Conservation (phyloP, 2,797 vertebrate genomes). For the Scolopax bukidnonensis region DNA sequence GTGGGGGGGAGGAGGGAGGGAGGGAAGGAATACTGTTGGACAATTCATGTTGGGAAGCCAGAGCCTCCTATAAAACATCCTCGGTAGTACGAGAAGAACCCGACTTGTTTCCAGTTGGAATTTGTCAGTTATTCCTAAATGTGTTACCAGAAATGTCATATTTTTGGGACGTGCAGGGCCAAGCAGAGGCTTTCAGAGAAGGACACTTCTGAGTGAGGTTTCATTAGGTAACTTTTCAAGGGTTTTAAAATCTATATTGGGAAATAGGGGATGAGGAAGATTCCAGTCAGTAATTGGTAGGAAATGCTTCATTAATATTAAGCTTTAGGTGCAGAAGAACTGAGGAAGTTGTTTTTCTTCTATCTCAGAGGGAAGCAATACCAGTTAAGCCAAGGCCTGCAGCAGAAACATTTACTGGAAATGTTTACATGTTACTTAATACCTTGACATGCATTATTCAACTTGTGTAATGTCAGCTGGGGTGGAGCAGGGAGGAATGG, state of each 20-base stretch:
- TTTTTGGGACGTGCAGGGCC: not conserved
- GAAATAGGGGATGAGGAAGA: not conserved
- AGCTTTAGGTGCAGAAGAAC: not conserved
- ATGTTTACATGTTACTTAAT: conserved; percentile 62
- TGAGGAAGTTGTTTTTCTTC: conserved; percentile 4
- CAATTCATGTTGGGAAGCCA: not conserved
- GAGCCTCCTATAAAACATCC: not conserved
- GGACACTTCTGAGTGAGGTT: not conserved
- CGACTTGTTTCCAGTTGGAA: accelerated
- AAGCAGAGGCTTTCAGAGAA: not conserved
- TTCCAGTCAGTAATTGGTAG: not conserved
- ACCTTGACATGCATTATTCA: conserved; percentile 65
- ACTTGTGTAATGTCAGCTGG: conserved; percentile 37
- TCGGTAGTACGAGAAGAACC: not conserved
- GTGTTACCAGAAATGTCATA: not conserved
- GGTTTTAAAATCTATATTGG: not conserved
- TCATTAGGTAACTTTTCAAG: not conserved
- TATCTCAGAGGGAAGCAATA: conserved; percentile 7
- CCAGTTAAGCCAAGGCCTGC: conserved; percentile 3
- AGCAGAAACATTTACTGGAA: conserved; percentile 59
- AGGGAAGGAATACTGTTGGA: not conserved
- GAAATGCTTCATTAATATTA: not conserved
- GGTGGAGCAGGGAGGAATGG: conserved; percentile 40
- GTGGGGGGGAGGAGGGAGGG: too few relatives aligned
- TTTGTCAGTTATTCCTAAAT: not conserved